phyloP scores from a whole-genome alignment of 2,113 vertebrate genomes.

The Microcebus lehilahytsara region DNA sequence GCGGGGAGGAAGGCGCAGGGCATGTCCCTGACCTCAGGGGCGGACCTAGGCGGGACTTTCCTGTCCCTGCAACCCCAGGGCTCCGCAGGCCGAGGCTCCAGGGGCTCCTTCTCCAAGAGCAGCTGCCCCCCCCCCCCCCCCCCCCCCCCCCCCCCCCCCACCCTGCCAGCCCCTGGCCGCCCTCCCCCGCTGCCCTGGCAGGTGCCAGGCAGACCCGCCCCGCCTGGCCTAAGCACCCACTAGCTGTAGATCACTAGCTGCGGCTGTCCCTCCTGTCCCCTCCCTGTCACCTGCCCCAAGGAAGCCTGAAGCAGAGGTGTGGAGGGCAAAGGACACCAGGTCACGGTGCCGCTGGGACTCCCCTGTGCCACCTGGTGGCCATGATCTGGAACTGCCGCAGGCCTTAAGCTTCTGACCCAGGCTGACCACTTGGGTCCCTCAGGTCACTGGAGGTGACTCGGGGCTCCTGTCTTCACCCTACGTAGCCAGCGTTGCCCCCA shows the following conservation, averaged over 20 bases:
- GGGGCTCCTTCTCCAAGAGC: rapidly evolving
- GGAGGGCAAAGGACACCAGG: rapidly evolving
- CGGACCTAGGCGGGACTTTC: too few species aligned
- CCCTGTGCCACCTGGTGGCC: conserved; percentile 51
- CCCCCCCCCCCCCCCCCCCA: background rate
- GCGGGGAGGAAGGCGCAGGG: background rate
- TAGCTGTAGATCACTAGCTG: background rate
- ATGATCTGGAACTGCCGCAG: background rate
- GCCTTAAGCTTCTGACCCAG: background rate
- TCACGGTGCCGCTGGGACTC: background rate
- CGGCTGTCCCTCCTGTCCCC: background rate
- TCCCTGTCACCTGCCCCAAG: background rate
- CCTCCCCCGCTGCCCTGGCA: rapidly evolving
- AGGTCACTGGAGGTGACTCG: background rate
- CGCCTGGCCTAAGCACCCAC: background rate
- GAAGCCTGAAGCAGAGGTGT: background rate
- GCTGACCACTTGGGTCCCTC: rapidly evolving
- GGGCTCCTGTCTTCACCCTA: background rate
- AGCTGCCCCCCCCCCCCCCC: background rate
- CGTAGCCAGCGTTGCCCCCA: too few species aligned
- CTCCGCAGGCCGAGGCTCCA: rapidly evolving
- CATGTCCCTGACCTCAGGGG: background rate
- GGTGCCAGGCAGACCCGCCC: too few species aligned
- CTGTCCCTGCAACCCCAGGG: background rate
- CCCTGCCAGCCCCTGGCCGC: background rate